Evolutionary conservation across 2,113 vertebrate genomes (phyloP).

Genomic region (Rhegmatorhina hoffmannsi): DNA sequence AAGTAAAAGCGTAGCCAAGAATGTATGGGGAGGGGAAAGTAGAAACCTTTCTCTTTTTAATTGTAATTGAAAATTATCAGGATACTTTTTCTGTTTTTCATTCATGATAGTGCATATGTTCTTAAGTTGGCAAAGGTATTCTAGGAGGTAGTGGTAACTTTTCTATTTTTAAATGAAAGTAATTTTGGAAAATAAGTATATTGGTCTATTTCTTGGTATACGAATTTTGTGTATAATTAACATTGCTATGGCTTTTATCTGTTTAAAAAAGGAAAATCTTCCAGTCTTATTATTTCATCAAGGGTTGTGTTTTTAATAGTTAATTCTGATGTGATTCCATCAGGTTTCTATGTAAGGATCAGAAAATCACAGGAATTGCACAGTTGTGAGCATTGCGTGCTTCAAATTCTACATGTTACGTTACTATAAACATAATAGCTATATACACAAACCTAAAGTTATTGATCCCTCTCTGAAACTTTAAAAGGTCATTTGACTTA

Average conservation of each 20-base stretch:
- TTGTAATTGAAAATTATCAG: not conserved
- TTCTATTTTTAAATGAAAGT: not conserved
- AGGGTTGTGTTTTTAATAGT: not conserved
- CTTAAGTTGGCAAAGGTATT: not conserved
- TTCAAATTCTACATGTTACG: not conserved
- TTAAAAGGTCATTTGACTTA: not conserved
- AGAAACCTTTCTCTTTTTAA: not conserved
- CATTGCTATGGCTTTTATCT: fast-evolving
- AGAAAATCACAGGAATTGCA: not conserved
- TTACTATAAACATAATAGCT: not conserved
- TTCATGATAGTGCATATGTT: not conserved
- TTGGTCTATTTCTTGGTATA: not conserved
- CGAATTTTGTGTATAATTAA: not conserved
- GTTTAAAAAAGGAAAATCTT: not conserved
- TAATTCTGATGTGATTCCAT: not conserved
- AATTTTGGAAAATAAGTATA: not conserved
- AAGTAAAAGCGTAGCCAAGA: not conserved
- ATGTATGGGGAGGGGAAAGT: not conserved
- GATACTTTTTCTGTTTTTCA: not conserved
- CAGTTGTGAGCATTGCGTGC: not conserved
- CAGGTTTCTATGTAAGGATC: not conserved
- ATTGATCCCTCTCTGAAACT: not conserved
- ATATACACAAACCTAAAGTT: fast-evolving
- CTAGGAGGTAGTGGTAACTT: not conserved
- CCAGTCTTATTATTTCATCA: not conserved